phyloP scores from a whole-genome alignment of 1,140 invertebrate species.

The Rhopalosiphum maidis region DNA sequence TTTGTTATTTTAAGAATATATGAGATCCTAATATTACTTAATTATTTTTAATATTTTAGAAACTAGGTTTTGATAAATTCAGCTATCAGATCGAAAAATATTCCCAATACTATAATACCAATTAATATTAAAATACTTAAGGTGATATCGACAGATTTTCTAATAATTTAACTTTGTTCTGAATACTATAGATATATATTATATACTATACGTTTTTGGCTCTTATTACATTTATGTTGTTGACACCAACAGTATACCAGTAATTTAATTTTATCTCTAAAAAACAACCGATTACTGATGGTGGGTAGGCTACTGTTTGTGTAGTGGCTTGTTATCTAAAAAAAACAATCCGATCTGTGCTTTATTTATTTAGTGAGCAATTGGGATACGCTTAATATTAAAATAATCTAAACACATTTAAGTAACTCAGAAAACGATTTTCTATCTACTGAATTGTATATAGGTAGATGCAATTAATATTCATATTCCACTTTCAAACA shows the following conservation, averaged over 20 bases:
- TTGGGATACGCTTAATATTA: not conserved
- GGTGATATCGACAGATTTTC: not conserved
- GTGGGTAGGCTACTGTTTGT: conserved; percentile 36
- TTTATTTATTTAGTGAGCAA: conserved; percentile 25
- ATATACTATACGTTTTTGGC: not conserved
- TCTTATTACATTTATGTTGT: conserved; percentile 30
- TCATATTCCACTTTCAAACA: not conserved
- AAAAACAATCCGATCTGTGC: conserved; percentile 52
- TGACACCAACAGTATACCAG: not conserved
- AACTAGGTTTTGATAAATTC: not conserved
- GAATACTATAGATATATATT: too few relatives aligned
- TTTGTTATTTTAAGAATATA: not conserved
- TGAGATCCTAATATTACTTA: not conserved
- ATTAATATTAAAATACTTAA: not conserved
- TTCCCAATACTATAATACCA: not conserved
- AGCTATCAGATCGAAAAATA: not conserved
- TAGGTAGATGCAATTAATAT: not conserved
- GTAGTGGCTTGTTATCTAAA: conserved; percentile 48
- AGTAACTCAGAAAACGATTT: not conserved
- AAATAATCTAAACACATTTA: conserved; percentile 4
- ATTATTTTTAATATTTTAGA: not conserved
- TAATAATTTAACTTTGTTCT: not conserved
- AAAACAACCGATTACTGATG: conserved; percentile 30
- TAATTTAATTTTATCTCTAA: conserved; percentile 30
- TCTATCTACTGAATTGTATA: not conserved